phyloP scores from a whole-genome alignment of 1,140 invertebrate species.

The Drosophila mojavensis region DNA sequence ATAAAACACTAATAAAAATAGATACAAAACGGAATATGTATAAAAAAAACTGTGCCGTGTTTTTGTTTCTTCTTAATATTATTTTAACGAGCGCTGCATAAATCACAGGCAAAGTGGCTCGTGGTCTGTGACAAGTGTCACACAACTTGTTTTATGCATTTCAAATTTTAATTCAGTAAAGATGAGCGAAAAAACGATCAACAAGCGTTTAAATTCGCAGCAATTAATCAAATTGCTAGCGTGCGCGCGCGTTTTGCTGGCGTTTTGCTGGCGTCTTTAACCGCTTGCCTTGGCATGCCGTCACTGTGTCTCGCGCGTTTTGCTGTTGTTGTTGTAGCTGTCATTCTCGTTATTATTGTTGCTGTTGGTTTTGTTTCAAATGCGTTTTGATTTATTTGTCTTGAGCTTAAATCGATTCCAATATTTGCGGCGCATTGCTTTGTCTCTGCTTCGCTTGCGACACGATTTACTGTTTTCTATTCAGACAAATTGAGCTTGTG shows the following conservation, averaged over 20 bases:
- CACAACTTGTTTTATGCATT: conserved; percentile 28
- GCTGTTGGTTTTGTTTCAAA: conserved; percentile 22
- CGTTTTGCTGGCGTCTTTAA: conserved; percentile 48
- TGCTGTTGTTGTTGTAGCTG: background rate
- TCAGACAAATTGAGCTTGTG: background rate
- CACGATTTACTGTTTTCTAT: background rate
- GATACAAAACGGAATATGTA: conserved; percentile 14
- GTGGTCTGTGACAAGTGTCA: conserved; percentile 38
- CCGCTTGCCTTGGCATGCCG: conserved; percentile 33
- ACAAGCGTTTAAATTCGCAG: conserved; percentile 3
- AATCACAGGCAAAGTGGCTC: conserved; percentile 39
- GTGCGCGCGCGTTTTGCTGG: conserved; percentile 57
- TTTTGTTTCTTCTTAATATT: conserved; percentile 21
- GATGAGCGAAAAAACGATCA: background rate
- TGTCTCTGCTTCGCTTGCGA: background rate
- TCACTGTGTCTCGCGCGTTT: conserved; percentile 60
- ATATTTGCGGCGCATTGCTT: conserved; percentile 39
- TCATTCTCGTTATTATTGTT: background rate
- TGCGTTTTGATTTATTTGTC: conserved; percentile 56
- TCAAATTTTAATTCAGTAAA: conserved; percentile 30
- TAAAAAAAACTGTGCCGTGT: conserved; percentile 18
- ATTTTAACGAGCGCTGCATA: conserved; percentile 36
- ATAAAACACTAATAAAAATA: conserved; percentile 17
- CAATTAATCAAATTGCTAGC: conserved; percentile 66
- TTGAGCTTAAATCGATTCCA: conserved; percentile 50